Conservation (phyloP, 1,140 invertebrate species). For the Vollenhovia emeryi region DNA sequence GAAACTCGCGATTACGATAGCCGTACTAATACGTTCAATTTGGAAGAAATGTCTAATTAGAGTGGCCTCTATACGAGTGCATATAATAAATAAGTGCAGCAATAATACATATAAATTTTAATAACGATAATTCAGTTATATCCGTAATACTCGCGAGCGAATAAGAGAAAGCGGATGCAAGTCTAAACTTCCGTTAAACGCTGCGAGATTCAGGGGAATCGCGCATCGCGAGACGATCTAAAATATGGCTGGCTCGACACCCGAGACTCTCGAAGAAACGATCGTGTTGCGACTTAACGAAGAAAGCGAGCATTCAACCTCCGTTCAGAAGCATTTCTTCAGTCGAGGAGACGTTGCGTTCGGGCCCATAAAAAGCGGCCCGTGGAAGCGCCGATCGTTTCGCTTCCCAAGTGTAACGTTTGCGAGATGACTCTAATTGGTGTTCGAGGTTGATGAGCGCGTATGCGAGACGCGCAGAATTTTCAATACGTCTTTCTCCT, state of each 20-base stretch:
- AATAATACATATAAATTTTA: not conserved
- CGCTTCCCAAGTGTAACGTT: conserved; percentile 73
- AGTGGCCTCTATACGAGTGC: not conserved
- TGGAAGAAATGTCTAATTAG: not conserved
- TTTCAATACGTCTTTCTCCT: conserved; percentile 37
- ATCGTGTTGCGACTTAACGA: conserved; percentile 71
- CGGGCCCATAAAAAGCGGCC: conserved; percentile 68
- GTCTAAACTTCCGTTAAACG: conserved; percentile 24
- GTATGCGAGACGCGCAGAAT: conserved; percentile 54
- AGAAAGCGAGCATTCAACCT: conserved; percentile 73
- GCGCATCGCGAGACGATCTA: conserved; percentile 60
- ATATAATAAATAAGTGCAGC: not conserved
- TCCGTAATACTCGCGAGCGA: not conserved
- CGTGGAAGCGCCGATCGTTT: conserved; percentile 73
- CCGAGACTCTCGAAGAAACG: conserved; percentile 65
- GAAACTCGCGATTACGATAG: not conserved
- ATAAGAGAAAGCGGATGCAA: conserved; percentile 4
- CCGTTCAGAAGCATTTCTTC: conserved; percentile 68
- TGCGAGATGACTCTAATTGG: conserved; percentile 72
- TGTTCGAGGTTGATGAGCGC: conserved; percentile 72
- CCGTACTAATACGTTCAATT: not conserved
- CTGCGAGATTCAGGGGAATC: conserved; percentile 52
- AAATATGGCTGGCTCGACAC: conserved; percentile 67
- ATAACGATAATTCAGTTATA: not conserved
- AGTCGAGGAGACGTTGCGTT: conserved; percentile 67